Evolutionary conservation across 2,888 invertebrate species (phyloP).

Genomic region (Tholera decimalis): DNA sequence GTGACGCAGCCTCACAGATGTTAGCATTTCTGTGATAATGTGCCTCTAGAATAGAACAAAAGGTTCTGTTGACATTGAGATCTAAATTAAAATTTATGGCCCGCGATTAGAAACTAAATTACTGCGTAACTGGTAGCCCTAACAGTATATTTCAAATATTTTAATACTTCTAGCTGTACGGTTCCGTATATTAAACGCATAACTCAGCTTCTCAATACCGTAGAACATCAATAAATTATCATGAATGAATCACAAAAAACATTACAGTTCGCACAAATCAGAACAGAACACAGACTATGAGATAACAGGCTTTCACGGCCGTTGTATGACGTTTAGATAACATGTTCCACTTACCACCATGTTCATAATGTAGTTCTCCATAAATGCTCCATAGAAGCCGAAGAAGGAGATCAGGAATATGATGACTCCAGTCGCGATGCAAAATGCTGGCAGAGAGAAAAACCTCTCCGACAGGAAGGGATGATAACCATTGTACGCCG

Average conservation of each 20-base stretch:
- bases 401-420: constrained; percentile 96
- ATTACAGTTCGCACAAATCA: constrained; percentile 33
- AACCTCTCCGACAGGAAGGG: constrained; percentile 93
- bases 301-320: constrained; percentile 58
- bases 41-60: constrained; percentile 22
- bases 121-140: constrained; percentile 14
- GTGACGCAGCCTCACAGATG: constrained; percentile 43
- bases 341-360: constrained; percentile 92
- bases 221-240: constrained; percentile 49
- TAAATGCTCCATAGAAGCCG: constrained; percentile 97
- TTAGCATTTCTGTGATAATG: constrained; percentile 45
- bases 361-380: constrained; percentile 96
- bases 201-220: background rate
- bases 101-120: constrained; percentile 7
- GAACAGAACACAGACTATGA: constrained; percentile 31
- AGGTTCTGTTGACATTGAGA: constrained; percentile 35
- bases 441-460: constrained; percentile 94
- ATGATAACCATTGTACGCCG: constrained; percentile 93
- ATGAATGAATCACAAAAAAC: constrained; percentile 33
- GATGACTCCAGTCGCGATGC: constrained; percentile 94
- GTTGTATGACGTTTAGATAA: constrained; percentile 42
- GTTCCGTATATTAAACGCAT: background rate
- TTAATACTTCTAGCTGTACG: background rate
- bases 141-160: constrained; percentile 8
- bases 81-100: constrained; percentile 33